A percentile compares a stretch with the other conserved stretches of the same genome.
These are phyloP conservation scores for Bujurquina vittata DNA, from an alignment of 2,113 vertebrate genomes.

Conservation along the genomic window DNA sequence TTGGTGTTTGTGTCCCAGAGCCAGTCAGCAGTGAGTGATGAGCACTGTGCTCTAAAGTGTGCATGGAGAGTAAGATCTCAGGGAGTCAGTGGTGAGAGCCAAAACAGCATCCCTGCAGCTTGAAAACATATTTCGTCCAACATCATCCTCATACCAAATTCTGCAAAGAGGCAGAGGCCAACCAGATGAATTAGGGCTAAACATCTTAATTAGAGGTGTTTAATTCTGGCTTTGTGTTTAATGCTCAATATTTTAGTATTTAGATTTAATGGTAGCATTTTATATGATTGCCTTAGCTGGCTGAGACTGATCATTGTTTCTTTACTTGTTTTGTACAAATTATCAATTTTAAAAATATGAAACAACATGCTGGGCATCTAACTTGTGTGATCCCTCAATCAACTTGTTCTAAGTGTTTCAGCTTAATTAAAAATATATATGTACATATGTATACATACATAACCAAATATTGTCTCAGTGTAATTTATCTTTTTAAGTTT, in stretches of 20 bases:
- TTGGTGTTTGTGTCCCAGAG: conserved; percentile 23
- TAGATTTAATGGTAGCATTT: conserved; percentile 37
- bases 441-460: conserved; percentile 7
- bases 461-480: conserved; percentile 3
- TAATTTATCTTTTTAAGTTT: conserved; percentile 2
- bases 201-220: background rate
- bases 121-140: background rate
- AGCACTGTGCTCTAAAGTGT: background rate
- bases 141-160: background rate
- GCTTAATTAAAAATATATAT: conserved; percentile 42
- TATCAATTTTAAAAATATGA: conserved; percentile 34
- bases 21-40: conserved; percentile 17
- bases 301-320: conserved; percentile 76
- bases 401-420: conserved; percentile 42
- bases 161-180: background rate
- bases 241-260: conserved; percentile 28
- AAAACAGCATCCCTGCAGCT: conserved; percentile 4
- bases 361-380: conserved; percentile 78
- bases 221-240: conserved; percentile 20
- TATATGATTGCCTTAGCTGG: conserved; percentile 75
- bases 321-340: conserved; percentile 59
- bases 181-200: background rate
- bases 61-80: conserved; percentile 43
- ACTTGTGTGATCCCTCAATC: conserved; percentile 51
- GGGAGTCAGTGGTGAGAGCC: conserved; percentile 25